Evolutionary conservation across 2,113 vertebrate species (phyloP).

Genomic region (Synodontis membranacea): DNA sequence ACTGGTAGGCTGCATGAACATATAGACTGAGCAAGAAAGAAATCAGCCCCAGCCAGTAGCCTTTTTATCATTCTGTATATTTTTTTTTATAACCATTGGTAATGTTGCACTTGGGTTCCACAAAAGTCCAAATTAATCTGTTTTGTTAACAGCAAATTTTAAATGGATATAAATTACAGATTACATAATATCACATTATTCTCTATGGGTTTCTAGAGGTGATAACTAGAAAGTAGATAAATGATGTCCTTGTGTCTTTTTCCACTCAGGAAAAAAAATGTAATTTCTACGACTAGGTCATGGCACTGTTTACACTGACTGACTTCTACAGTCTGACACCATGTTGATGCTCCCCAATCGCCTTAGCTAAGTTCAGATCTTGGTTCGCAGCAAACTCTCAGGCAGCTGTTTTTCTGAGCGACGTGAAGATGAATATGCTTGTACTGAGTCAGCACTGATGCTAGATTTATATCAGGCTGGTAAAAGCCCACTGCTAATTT

Average conservation of each 20-base stretch:
- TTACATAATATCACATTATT: background rate
- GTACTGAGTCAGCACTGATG: conserved; percentile 74
- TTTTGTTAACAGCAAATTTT: background rate
- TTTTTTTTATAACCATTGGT: background rate
- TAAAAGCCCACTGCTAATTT: conserved; percentile 67
- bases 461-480: conserved; percentile 69
- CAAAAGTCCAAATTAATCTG: background rate
- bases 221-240: background rate
- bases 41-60: background rate
- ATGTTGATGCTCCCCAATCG: background rate
- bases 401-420: conserved; percentile 53
- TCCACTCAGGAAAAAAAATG: background rate
- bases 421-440: conserved; percentile 57
- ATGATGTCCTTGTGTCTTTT: background rate
- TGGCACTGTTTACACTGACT: too few relatives aligned
- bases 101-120: background rate
- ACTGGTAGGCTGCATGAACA: background rate
- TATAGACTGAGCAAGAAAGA: background rate
- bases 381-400: conserved; percentile 22
- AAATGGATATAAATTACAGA: too few relatives aligned
- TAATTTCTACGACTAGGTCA: too few relatives aligned
- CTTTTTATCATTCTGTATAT: background rate
- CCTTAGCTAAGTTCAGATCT: background rate
- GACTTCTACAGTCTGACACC: background rate
- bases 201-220: background rate